Evolutionary conservation across 1,140 invertebrate genomes (phyloP).

Genomic region (Heterodera carotae): DNA sequence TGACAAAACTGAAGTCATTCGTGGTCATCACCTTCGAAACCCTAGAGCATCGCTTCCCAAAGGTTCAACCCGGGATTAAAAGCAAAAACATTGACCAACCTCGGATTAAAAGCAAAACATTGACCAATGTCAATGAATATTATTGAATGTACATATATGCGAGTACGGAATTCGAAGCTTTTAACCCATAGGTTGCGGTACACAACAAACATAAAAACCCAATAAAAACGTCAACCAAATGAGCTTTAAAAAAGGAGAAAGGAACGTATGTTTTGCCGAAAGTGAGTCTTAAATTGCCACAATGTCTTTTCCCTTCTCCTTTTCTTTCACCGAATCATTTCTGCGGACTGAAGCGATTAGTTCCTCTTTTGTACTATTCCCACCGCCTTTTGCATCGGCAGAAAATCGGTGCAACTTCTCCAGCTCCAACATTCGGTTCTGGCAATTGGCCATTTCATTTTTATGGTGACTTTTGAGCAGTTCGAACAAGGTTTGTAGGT

Average conservation of each 20-base stretch:
- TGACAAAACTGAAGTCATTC: too few relatives aligned
- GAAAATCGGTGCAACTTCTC: background rate
- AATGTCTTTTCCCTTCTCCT: background rate
- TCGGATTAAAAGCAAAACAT: too few relatives aligned
- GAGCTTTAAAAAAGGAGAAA: background rate
- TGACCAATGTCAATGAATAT: too few relatives aligned
- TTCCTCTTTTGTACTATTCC: constrained; percentile 14
- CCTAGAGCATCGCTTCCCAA: too few relatives aligned
- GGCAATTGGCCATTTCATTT: background rate
- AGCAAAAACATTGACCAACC: too few relatives aligned
- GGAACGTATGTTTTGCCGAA: background rate
- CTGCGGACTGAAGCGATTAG: background rate
- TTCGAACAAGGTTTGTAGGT: constrained; percentile 14
- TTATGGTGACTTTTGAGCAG: constrained; percentile 15
- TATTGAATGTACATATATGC: too few relatives aligned
- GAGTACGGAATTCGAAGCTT: too few relatives aligned
- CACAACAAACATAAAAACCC: too few relatives aligned
- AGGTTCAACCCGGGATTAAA: too few relatives aligned
- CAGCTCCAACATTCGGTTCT: constrained; percentile 10
- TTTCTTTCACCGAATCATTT: background rate
- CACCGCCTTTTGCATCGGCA: background rate
- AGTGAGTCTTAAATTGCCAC: background rate
- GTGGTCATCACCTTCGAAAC: too few relatives aligned
- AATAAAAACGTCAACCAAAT: background rate
- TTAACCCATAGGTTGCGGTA: too few relatives aligned